Conservation (phyloP, 2,888 invertebrate genomes). For the Ephialtes manifestator region DNA sequence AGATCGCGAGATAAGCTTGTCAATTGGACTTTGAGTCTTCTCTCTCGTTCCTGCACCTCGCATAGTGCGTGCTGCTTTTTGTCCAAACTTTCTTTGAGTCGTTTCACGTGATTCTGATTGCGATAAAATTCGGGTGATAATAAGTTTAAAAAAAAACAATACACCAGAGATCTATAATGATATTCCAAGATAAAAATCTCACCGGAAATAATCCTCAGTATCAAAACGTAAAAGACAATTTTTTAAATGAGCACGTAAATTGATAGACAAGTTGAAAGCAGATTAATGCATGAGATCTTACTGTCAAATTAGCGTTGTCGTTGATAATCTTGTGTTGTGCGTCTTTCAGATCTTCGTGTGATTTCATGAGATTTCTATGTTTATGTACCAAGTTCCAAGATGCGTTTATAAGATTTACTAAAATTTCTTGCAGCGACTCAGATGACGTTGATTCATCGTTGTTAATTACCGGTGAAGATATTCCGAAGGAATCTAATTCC, state of each 20-base stretch:
- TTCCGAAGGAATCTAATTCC: slow-evolving; percentile 77
- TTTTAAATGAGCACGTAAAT: background rate
- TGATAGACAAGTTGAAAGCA: no score
- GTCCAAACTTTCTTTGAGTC: slow-evolving; percentile 74
- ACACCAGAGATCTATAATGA: background rate
- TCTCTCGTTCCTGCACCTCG: slow-evolving; percentile 74
- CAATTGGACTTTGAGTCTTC: slow-evolving; percentile 74
- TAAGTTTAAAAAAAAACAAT: slow-evolving; percentile 1
- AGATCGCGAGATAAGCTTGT: slow-evolving; percentile 71
- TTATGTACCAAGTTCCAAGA: slow-evolving; percentile 75
- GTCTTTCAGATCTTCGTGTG: slow-evolving; percentile 71
- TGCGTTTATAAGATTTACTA: slow-evolving; percentile 73
- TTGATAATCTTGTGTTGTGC: slow-evolving; percentile 70
- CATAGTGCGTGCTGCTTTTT: slow-evolving; percentile 72
- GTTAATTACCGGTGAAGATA: slow-evolving; percentile 52
- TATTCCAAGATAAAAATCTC: slow-evolving; percentile 20
- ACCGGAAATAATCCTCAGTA: slow-evolving; percentile 51
- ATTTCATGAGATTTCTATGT: slow-evolving; percentile 73
- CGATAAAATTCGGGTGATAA: slow-evolving; percentile 22
- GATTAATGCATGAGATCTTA: slow-evolving; percentile 60
- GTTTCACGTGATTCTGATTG: slow-evolving; percentile 75
- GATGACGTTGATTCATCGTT: slow-evolving; percentile 61
- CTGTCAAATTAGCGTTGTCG: slow-evolving; percentile 75
- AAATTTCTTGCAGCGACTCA: slow-evolving; percentile 57
- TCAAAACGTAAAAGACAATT: slow-evolving; percentile 3